A percentile compares a stretch with the other conserved stretches of the same genome.
These are phyloP conservation scores for Lasioglossum villosulum DNA, from an alignment of 2,888 invertebrate species.

Conservation along the genomic window DNA sequence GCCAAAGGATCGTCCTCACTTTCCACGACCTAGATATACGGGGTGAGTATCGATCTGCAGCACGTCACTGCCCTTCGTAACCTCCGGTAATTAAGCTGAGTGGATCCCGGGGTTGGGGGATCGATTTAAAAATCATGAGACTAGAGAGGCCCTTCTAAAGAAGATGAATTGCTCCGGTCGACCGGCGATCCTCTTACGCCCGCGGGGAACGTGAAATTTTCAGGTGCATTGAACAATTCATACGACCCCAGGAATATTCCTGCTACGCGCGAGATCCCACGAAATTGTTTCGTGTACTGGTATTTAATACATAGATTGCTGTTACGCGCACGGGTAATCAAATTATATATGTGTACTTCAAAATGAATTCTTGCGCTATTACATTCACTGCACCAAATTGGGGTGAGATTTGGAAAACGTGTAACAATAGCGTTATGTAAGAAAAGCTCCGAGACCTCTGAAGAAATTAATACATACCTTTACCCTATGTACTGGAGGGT, in stretches of 20 bases:
- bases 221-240: neutral
- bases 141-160: too few species aligned
- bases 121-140: slow-evolving; percentile 35
- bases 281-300: neutral
- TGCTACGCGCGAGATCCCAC: neutral
- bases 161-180: slow-evolving; percentile 8
- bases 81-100: slow-evolving; percentile 23
- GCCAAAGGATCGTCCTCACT: slow-evolving; percentile 88
- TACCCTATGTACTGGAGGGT: neutral
- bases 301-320: neutral
- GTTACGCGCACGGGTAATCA: neutral
- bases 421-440: neutral
- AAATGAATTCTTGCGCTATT: neutral
- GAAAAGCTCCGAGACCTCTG: neutral
- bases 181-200: neutral
- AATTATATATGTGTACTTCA: neutral
- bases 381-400: neutral
- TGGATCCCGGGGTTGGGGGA: slow-evolving; percentile 4
- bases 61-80: neutral
- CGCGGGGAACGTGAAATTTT: neutral
- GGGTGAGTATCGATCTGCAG: slow-evolving; percentile 85
- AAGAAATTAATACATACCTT: too few species aligned
- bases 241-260: neutral
- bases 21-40: slow-evolving; percentile 90
- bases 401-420: neutral